These are phyloP conservation scores for Elanus axillaris DNA, from an alignment of 2,113 vertebrate genomes.

Conservation along the genomic window DNA sequence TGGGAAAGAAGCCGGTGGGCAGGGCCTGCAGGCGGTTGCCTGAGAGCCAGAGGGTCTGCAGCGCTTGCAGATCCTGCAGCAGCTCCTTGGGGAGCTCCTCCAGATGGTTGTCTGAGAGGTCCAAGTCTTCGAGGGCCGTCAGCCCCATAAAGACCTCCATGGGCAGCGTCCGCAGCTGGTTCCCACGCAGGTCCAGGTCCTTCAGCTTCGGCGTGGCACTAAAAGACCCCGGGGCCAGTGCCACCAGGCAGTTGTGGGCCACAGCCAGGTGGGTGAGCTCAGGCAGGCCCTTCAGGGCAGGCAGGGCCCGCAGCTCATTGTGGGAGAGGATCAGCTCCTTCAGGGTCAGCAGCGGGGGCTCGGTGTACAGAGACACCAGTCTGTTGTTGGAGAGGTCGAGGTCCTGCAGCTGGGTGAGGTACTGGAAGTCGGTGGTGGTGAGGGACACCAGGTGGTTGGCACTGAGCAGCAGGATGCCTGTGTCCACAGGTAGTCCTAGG, in stretches of 20 bases:
- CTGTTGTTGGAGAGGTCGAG: constrained; percentile 37
- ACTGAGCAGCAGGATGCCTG: constrained; percentile 44
- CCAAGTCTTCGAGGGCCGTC: neutral
- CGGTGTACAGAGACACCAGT: neutral
- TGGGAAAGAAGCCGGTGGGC: constrained; percentile 3
- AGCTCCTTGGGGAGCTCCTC: constrained; percentile 14
- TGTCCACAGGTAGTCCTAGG: neutral
- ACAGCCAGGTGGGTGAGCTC: neutral
- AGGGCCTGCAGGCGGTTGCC: constrained; percentile 13
- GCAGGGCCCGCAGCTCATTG: neutral
- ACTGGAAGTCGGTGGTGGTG: neutral
- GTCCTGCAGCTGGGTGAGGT: neutral
- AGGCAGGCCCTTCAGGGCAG: neutral
- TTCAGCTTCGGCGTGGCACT: neutral
- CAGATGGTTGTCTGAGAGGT: constrained; percentile 50
- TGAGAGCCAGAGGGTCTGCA: constrained; percentile 46
- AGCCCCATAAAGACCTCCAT: neutral
- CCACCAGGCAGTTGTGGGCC: constrained; percentile 35
- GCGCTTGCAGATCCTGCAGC: neutral
- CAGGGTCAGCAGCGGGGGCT: neutral
- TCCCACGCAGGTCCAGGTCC: constrained; percentile 49
- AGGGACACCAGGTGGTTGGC: neutral
- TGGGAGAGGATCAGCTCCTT: constrained; percentile 41
- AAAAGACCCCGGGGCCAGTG: neutral
- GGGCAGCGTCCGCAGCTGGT: neutral